These are phyloP conservation scores for Hydrozoanthus gracilis DNA, from an alignment of 92 coral and sea anemone species.

Conservation along the genomic window DNA sequence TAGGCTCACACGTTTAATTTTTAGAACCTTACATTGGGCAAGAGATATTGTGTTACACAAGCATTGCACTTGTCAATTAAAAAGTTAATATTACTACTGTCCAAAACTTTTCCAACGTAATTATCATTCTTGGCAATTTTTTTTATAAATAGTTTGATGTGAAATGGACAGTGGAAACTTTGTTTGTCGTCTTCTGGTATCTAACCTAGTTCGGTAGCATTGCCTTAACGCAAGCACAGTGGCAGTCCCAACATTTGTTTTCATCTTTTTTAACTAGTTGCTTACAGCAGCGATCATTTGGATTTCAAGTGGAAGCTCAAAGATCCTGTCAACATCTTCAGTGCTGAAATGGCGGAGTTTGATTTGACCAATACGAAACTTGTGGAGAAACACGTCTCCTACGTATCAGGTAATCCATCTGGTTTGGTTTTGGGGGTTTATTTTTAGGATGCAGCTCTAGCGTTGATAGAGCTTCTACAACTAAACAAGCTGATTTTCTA, in stretches of 20 bases:
- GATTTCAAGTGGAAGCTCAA: slow-evolving; percentile 80
- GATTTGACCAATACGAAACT: slow-evolving; percentile 83
- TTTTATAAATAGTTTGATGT: too few species aligned
- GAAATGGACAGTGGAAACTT: too few species aligned
- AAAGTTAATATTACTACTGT: too few species aligned
- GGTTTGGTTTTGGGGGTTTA: background rate
- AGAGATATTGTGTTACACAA: too few species aligned
- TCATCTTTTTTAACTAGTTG: slow-evolving; percentile 57
- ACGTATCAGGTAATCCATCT: slow-evolving; percentile 82
- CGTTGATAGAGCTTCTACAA: background rate
- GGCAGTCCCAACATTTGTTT: background rate
- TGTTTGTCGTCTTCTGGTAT: too few species aligned
- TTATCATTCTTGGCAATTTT: too few species aligned
- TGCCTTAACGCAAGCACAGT: background rate
- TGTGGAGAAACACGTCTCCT: slow-evolving; percentile 69
- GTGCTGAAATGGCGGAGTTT: slow-evolving; percentile 94
- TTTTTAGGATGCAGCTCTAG: background rate
- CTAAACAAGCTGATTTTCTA: too few species aligned
- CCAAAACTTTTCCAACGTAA: too few species aligned
- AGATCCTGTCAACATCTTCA: slow-evolving; percentile 83
- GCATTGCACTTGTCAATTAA: too few species aligned
- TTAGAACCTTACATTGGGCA: too few species aligned
- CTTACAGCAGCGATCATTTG: slow-evolving; percentile 89
- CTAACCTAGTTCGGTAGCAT: background rate
- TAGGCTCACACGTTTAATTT: too few species aligned